Evolutionary conservation across 1,140 invertebrate species (phyloP), one percentile per base, ranked within the genome.

Genomic region (Sesamia nonagrioides): DNA sequence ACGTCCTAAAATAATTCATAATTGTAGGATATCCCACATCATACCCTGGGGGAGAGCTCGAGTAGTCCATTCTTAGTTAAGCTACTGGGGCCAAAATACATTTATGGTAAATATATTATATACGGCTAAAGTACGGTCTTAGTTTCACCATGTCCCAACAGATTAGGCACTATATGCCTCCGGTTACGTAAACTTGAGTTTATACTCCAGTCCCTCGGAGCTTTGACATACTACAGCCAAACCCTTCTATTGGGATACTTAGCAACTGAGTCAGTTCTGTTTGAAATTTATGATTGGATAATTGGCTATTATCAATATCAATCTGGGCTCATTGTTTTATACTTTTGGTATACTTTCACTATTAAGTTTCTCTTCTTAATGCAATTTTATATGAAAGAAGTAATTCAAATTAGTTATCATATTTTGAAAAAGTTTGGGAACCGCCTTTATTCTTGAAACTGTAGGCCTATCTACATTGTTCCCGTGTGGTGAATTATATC

Each of bases 171-270:
- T 71, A 54, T 71, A 54, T 71, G 68, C 68, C 48, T 71, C 27
- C n/a, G n/a, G 68, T 71, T 71, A 71, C 54, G 68, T 33, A 71
- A 71, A 71, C 21, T 71, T 52, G 48, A 71, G 45, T 71, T 71
- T 71, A 37, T 54, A 52, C 27, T 35, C 1, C 35, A 71, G 35
- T 54, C 68, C 68, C 68, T 52, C 0, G 6, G 68, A 17, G 48
- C 2, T 13, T 21, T 11, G 45, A 33, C 40, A 13, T 35, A 13
- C 48, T 71, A 27, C 48, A 68, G 21, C 37, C 48, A 54, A 52
- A 54, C 45, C 45, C 27, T 35, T 69, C 8, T 69, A 71, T 71
- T 37, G 63, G 50, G 18, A 40, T n/a, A 13, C n/a, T 6, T 66
- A 66, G 17, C 17, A 42, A 66, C 37, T 40, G n/a, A 11, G 35